Percentiles rank a stretch among this genome's conserved stretches.
These are phyloP conservation scores for Galerucella nymphaeae DNA, from an alignment of 2,888 invertebrate genomes.

Conservation along the genomic window DNA sequence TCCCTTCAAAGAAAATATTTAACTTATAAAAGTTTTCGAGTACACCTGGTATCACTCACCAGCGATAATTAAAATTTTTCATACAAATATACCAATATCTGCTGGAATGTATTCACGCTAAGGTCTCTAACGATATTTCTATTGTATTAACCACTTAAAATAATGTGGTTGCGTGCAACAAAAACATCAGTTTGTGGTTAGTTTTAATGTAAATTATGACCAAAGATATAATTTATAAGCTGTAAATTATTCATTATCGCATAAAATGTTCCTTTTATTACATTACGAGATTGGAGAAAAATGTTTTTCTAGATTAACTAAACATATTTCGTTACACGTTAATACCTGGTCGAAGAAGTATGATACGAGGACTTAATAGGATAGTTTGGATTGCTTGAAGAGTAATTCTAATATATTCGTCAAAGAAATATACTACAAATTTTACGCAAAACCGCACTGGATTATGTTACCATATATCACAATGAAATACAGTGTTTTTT, in stretches of 20 bases:
- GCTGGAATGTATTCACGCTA: not conserved
- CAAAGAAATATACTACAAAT: too few species aligned
- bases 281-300: constrained; percentile 15
- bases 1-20: too few species aligned
- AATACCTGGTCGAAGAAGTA: not conserved
- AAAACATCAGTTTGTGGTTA: constrained; percentile 44
- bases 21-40: not conserved
- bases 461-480: too few species aligned
- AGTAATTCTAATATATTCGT: not conserved
- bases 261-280: constrained; percentile 40
- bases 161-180: constrained; percentile 42
- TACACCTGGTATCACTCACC: not conserved
- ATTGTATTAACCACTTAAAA: constrained; percentile 41
- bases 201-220: constrained; percentile 48
- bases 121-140: constrained; percentile 36
- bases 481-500: too few species aligned
- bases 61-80: not conserved
- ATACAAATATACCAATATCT: not conserved
- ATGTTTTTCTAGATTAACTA: constrained; percentile 7
- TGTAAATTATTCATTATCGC: constrained; percentile 45
- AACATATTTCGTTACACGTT: not conserved
- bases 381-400: constrained; percentile 1
- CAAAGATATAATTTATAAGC: constrained; percentile 49
- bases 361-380: not conserved
- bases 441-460: too few species aligned